Conservation (phyloP, 2,113 vertebrate species). For the Vireo altiloquus region DNA sequence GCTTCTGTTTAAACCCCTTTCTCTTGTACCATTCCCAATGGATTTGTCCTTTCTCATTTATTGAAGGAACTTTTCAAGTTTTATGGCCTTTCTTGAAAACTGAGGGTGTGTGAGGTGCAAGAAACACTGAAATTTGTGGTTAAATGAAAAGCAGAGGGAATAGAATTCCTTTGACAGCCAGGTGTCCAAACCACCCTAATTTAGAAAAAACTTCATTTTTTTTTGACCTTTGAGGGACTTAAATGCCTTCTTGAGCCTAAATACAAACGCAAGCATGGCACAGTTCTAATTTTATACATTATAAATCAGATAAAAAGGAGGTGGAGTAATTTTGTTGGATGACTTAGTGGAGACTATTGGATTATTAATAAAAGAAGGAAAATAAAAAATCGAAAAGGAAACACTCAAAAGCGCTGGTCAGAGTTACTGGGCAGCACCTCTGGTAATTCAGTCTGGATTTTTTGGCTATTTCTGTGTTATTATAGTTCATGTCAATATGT, state of each 20-base stretch:
- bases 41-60: background rate
- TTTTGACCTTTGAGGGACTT: background rate
- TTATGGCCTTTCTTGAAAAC: background rate
- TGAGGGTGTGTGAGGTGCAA: background rate
- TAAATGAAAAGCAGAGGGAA: background rate
- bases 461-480: background rate
- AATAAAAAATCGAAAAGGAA: background rate
- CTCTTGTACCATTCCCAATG: background rate
- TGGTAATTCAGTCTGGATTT: fast-evolving
- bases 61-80: background rate
- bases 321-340: background rate
- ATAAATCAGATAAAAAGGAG: background rate
- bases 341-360: background rate
- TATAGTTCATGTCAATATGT: fast-evolving
- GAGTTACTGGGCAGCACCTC: background rate
- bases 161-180: background rate
- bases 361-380: background rate
- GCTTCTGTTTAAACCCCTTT: background rate
- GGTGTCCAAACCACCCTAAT: background rate
- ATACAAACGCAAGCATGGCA: background rate
- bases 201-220: background rate
- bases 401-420: background rate
- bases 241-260: background rate
- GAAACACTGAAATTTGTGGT: background rate
- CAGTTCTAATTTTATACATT: background rate